A percentile compares a stretch with the other conserved stretches of the same genome.
Conservation (phyloP, 2,888 invertebrate genomes). For the Noctua comes region DNA sequence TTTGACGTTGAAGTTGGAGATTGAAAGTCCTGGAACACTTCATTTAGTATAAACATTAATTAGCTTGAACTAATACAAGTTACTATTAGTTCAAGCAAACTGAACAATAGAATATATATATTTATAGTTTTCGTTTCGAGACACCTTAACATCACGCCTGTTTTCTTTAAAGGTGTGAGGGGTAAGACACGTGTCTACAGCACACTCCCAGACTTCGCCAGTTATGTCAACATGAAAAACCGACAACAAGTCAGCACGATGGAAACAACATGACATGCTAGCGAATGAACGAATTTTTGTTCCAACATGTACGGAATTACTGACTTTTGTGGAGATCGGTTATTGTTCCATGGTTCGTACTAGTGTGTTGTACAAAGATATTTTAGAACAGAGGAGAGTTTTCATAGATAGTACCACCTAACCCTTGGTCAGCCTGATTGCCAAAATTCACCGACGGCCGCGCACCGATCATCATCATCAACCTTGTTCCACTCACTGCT, state of each 20-base stretch:
- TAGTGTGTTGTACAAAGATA: too few species aligned
- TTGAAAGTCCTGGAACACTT: slow-evolving; percentile 17
- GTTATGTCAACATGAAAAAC: neutral
- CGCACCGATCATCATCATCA: neutral
- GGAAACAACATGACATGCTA: too few species aligned
- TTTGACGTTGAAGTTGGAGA: neutral
- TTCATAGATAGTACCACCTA: neutral
- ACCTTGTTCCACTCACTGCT: neutral
- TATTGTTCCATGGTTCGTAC: neutral
- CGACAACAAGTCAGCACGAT: neutral
- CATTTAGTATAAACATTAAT: slow-evolving; percentile 3
- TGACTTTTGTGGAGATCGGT: neutral
- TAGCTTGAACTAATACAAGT: slow-evolving; percentile 16
- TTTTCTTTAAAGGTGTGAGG: neutral
- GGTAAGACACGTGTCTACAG: too few species aligned
- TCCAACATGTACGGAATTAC: neutral
- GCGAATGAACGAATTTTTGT: neutral
- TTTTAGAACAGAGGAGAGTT: too few species aligned
- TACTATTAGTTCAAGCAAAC: too few species aligned
- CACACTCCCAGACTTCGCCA: neutral
- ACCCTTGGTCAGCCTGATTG: neutral
- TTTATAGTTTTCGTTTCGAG: neutral
- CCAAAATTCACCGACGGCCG: neutral
- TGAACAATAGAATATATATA: neutral
- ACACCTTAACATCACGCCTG: neutral